Evolutionary conservation across 2,113 vertebrate genomes (phyloP).

Genomic region (Brachypteracias leptosomus): DNA sequence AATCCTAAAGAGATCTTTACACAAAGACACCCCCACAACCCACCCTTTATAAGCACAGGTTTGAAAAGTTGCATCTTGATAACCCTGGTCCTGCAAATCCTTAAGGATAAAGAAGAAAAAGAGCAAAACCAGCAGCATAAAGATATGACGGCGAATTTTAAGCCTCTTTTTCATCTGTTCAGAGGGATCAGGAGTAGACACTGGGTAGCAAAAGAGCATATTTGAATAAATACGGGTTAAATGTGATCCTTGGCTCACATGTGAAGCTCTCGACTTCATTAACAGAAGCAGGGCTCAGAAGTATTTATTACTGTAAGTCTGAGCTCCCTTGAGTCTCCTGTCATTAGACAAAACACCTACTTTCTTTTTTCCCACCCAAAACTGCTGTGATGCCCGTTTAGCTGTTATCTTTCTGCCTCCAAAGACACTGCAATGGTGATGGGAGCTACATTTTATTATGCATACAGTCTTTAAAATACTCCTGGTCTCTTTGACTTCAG

Average conservation of each 20-base stretch:
- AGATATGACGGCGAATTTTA: background rate
- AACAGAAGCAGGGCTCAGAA: background rate
- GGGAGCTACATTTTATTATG: background rate
- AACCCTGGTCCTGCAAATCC: background rate
- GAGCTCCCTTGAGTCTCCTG: background rate
- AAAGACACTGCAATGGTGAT: background rate
- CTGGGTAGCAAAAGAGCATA: background rate
- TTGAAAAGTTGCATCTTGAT: no score
- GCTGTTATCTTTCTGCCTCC: background rate
- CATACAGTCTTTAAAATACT: background rate
- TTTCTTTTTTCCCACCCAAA: fast-evolving
- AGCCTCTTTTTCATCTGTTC: background rate
- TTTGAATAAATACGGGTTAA: background rate
- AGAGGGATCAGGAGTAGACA: background rate
- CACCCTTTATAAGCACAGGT: no score
- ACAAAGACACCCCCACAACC: background rate
- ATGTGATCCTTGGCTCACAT: background rate
- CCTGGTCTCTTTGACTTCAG: background rate
- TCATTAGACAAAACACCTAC: background rate
- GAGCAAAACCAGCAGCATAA: background rate
- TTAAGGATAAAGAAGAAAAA: no score
- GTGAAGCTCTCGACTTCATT: background rate
- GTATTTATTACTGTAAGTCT: background rate
- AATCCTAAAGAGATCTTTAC: background rate
- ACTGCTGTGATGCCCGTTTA: background rate